phyloP scores from a whole-genome alignment of 1,140 invertebrate genomes.

The Diprion similis region DNA sequence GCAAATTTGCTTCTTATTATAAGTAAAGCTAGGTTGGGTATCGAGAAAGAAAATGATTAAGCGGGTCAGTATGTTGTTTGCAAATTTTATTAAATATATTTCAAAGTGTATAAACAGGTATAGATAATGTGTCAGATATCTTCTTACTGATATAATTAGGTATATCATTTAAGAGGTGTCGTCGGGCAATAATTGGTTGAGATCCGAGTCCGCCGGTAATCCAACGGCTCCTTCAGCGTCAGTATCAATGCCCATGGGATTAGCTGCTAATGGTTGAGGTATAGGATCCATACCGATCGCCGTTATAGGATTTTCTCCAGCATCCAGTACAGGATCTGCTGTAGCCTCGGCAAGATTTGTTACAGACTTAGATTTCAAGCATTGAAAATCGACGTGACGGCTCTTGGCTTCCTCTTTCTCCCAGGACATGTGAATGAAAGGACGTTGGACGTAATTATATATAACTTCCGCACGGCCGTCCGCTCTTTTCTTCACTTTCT shows the following conservation, averaged over 20 bases:
- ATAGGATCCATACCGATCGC: conserved; percentile 39
- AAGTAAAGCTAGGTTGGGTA: neutral
- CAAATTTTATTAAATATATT: conserved; percentile 2
- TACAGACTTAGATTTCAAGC: conserved; percentile 93
- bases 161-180: conserved; percentile 23
- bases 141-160: neutral
- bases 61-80: neutral
- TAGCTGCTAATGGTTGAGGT: conserved; percentile 38
- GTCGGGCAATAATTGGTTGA: conserved; percentile 33
- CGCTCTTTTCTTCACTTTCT: conserved; percentile 91
- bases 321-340: conserved; percentile 80
- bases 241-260: conserved; percentile 43
- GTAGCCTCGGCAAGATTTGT: conserved; percentile 92
- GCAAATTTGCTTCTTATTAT: neutral
- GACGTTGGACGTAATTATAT: conserved; percentile 99
- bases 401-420: conserved; percentile 99
- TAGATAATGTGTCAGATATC: neutral
- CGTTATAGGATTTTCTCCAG: conserved; percentile 65
- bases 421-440: conserved; percentile 99
- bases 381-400: conserved; percentile 98
- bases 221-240: conserved; percentile 50
- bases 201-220: conserved; percentile 35
- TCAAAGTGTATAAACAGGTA: conserved; percentile 2
- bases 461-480: conserved; percentile 95
- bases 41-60: neutral